phyloP scores from a whole-genome alignment of 2,888 invertebrate species.

The Cabera pusaria region DNA sequence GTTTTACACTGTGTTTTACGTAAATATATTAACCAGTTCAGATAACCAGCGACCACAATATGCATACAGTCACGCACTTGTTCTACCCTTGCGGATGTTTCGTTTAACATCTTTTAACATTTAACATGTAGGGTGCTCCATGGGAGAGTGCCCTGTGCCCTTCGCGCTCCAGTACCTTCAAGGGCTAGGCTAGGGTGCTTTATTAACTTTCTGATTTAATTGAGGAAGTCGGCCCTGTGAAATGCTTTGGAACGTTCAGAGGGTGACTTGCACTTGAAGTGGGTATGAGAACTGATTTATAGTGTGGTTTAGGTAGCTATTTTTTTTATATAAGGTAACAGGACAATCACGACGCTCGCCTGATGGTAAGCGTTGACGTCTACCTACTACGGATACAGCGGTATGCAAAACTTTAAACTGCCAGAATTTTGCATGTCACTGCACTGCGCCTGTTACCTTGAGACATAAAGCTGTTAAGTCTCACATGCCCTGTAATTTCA shows the following conservation, averaged over 20 bases:
- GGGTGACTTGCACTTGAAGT: constrained; percentile 12
- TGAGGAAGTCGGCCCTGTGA: constrained; percentile 47
- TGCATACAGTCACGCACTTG: constrained; percentile 40
- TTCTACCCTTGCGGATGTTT: constrained; percentile 44
- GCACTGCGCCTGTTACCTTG: too few species aligned
- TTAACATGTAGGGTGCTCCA: constrained; percentile 38
- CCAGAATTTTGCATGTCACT: too few species aligned
- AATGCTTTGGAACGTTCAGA: constrained; percentile 16
- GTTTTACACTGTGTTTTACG: too few species aligned
- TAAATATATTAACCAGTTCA: too few species aligned
- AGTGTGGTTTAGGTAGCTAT: too few species aligned
- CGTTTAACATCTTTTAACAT: constrained; percentile 36
- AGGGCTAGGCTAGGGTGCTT: constrained; percentile 46
- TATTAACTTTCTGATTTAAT: constrained; percentile 56
- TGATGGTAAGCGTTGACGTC: too few species aligned
- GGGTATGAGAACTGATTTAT: constrained; percentile 1
- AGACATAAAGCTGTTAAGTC: too few species aligned
- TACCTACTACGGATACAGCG: too few species aligned
- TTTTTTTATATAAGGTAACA: too few species aligned
- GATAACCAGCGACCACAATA: constrained; percentile 16
- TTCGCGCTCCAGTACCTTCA: constrained; percentile 48
- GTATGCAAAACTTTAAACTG: too few species aligned
- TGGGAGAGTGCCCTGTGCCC: constrained; percentile 47
- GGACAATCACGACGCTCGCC: too few species aligned
- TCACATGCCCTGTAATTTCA: too few species aligned